Evolutionary conservation across 2,888 invertebrate genomes (phyloP), one percentile per base, ranked within the genome.

Genomic region (Acrobasis suavella): DNA sequence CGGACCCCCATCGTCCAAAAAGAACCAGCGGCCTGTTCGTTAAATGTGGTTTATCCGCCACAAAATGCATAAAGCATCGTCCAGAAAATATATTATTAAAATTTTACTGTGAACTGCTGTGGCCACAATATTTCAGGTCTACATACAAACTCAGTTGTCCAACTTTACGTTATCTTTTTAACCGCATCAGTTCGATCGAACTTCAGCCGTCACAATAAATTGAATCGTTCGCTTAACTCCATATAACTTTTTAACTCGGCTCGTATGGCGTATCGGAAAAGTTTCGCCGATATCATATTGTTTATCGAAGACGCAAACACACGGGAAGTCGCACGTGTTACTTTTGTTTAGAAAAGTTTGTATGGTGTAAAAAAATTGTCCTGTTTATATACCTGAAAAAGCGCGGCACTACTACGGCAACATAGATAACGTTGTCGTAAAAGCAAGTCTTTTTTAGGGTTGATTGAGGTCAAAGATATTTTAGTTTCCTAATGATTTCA

Each of bases 271-370:
- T 56, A 56, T 56, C 42, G 42, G 39, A 22, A 56, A 56, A 56
- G 56, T 56, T 56, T 16, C 42, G 16, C 56, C 56, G 56, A 56
- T 56, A 56, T 56, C 56, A 56, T 56, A 56, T 56, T 56, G 42
- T 56, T 42, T 42, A 42, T 56, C 55, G 39, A 42, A 42, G 37
- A 54, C n/a, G 14, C n/a, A 55, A 56, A 39, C 55, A 39, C 55
- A 56, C 14, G 42, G 8, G 17, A 46, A 17, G 42, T 42, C 42
- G 17, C 56, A 56, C 56, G 17, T 56, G 54, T 39, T 55, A 38
- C 54, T 39, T 55, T 39, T 16, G n/a, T 55, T 39, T 32, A 12
- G 32, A 52, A 52, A 32, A 32, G 22, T 12, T 7, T 32, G 32
- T 52, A 14, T 3, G 3, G 6, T 12, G 9, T 51, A 22, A 51